Evolutionary conservation across 2,888 invertebrate genomes (phyloP).

Genomic region (Chloroclystis v-ata): DNA sequence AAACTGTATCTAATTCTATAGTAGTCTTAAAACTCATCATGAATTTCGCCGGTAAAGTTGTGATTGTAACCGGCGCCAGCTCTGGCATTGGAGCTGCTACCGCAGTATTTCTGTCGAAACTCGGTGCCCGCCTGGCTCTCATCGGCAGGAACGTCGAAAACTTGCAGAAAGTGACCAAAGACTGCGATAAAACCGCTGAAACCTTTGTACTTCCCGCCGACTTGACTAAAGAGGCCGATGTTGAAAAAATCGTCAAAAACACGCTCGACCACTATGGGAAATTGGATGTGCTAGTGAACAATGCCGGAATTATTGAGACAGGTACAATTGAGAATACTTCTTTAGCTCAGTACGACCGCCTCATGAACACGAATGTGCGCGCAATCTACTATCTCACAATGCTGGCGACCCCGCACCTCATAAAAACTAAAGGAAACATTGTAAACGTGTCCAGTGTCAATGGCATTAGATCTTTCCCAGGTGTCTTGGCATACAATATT

Average conservation of each 20-base stretch:
- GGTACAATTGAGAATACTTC: conserved; percentile 92
- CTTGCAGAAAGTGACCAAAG: conserved; percentile 67
- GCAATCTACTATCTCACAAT: conserved; percentile 89
- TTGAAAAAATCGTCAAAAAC: conserved; percentile 83
- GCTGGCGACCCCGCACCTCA: conserved; percentile 91
- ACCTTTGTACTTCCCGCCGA: conserved; percentile 83
- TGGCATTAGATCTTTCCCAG: conserved; percentile 93
- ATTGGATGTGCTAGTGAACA: conserved; percentile 91
- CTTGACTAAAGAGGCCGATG: conserved; percentile 84
- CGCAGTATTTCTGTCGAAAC: conserved; percentile 84
- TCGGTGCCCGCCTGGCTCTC: conserved; percentile 86
- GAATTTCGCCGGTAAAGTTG: conserved; percentile 84
- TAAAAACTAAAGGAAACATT: conserved; percentile 90
- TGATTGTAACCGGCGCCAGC: conserved; percentile 88
- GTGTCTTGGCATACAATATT: conserved; percentile 93
- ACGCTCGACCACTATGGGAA: conserved; percentile 86
- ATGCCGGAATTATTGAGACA: conserved; percentile 89
- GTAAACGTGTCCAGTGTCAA: conserved; percentile 97
- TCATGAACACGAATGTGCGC: conserved; percentile 94
- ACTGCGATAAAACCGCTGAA: conserved; percentile 55
- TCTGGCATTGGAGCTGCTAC: conserved; percentile 92
- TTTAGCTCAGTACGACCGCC: conserved; percentile 90
- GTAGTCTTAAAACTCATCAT: conserved; percentile 45
- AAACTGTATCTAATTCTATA: too few species aligned
- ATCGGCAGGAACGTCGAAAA: conserved; percentile 83